A percentile compares a stretch with the other conserved stretches of the same genome.
phyloP scores from a whole-genome alignment of 1,140 invertebrate genomes.

The Pogonomyrmex californicus region DNA sequence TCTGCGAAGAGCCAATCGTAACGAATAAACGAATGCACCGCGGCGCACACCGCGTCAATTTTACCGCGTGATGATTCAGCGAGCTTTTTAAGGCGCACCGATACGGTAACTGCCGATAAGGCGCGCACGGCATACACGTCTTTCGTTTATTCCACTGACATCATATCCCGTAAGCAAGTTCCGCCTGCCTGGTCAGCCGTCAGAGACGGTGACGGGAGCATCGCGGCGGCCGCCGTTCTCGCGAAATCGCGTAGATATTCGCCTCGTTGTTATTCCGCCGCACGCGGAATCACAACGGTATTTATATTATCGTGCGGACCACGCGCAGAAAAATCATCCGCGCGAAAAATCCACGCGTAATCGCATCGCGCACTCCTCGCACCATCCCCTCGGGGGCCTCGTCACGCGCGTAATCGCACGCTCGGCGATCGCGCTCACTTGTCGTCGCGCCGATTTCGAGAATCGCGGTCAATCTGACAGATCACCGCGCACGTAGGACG shows the following conservation, averaged over 20 bases:
- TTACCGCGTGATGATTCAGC: constrained; percentile 59
- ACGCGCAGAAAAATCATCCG: background rate
- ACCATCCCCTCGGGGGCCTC: background rate
- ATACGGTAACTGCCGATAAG: constrained; percentile 52
- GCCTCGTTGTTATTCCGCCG: background rate
- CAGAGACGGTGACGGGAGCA: constrained; percentile 9
- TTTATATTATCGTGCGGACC: background rate
- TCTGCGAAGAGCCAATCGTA: background rate
- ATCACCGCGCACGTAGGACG: background rate
- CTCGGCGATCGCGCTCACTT: background rate
- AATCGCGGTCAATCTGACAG: constrained; percentile 15
- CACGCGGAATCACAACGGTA: background rate
- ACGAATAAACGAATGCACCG: background rate
- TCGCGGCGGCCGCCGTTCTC: background rate
- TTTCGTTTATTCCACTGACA: constrained; percentile 45
- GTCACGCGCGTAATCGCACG: constrained; percentile 24
- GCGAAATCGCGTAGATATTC: background rate
- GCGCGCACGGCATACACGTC: constrained; percentile 4
- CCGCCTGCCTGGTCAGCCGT: constrained; percentile 45
- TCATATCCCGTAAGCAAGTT: constrained; percentile 52
- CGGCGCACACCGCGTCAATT: constrained; percentile 21
- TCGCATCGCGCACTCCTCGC: background rate
- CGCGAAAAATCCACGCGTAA: background rate
- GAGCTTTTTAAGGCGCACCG: constrained; percentile 54
- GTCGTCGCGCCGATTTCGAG: background rate